phyloP scores from a whole-genome alignment of 2,888 invertebrate genomes.

The Acanthosoma haemorrhoidale region DNA sequence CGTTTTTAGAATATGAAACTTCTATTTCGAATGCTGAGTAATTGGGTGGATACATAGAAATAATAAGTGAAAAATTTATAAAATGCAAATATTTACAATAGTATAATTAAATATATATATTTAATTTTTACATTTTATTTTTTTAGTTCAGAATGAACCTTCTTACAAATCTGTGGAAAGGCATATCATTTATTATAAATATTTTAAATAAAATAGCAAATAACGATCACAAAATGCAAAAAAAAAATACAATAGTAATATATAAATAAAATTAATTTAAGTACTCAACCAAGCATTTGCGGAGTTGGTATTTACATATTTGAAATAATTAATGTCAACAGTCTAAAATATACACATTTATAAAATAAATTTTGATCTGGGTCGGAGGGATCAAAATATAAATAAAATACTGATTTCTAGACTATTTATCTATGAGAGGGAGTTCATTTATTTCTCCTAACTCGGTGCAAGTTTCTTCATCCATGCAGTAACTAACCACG shows the following conservation, averaged over 20 bases:
- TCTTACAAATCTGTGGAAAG: conserved; percentile 6
- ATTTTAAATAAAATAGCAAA: not conserved
- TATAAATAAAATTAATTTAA: conserved; percentile 2
- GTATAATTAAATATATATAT: conserved; percentile 10
- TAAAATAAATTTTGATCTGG: not conserved
- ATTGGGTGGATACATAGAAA: too few species aligned
- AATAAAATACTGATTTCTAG: not conserved
- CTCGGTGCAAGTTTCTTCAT: conserved; percentile 70
- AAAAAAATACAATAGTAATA: not conserved
- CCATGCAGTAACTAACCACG: conserved; percentile 70
- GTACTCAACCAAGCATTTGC: not conserved
- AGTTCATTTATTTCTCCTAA: conserved; percentile 66
- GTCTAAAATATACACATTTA: not conserved
- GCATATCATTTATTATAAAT: not conserved
- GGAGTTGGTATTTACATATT: not conserved
- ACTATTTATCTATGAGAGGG: conserved; percentile 45
- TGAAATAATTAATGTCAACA: not conserved
- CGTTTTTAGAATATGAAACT: too few species aligned
- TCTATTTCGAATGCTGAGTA: too few species aligned
- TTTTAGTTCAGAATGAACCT: not conserved
- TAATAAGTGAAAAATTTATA: not conserved
- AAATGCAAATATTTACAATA: not conserved
- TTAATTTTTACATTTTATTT: conserved; percentile 1
- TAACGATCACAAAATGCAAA: conserved; percentile 5
- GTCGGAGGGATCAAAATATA: not conserved